These are phyloP conservation scores for Drosophila mauritiana DNA, from an alignment of 1,140 invertebrate genomes.

Conservation along the genomic window DNA sequence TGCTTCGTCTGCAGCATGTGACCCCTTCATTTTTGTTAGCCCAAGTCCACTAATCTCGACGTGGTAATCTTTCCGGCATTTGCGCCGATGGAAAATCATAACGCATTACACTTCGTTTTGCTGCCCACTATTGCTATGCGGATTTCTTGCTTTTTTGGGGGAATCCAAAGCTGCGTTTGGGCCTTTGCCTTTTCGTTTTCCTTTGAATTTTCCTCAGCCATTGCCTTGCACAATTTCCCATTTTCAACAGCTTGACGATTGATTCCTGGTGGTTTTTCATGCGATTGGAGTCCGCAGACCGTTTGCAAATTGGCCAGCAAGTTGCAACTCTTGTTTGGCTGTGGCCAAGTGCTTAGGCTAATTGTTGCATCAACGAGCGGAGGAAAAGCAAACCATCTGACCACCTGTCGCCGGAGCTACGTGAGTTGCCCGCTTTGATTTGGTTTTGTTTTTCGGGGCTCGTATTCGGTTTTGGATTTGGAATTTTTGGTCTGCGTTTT, in stretches of 20 bases:
- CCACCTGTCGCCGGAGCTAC: constrained; percentile 69
- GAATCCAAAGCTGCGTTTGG: constrained; percentile 37
- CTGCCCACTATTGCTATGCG: constrained; percentile 33
- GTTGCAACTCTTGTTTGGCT: constrained; percentile 61
- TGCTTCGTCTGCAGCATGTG: constrained; percentile 8
- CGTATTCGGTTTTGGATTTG: constrained; percentile 14
- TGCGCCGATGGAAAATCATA: constrained; percentile 67
- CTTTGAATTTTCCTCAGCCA: not conserved
- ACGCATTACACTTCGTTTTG: constrained; percentile 61
- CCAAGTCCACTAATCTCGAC: constrained; percentile 45
- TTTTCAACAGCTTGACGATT: constrained; percentile 80
- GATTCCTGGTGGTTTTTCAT: constrained; percentile 55
- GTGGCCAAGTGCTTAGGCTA: constrained; percentile 73
- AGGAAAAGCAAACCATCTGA: constrained; percentile 62
- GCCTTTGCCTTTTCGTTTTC: constrained; percentile 34
- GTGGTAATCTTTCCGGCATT: constrained; percentile 76
- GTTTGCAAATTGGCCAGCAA: constrained; percentile 65
- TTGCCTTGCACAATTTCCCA: constrained; percentile 68
- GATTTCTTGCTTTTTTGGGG: constrained; percentile 31
- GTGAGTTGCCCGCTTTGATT: constrained; percentile 31
- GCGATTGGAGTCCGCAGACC: constrained; percentile 30
- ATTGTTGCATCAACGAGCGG: constrained; percentile 73
- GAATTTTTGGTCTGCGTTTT: constrained; percentile 8
- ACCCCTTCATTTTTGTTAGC: constrained; percentile 33
- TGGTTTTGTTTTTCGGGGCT: constrained; percentile 24